These are phyloP conservation scores for Lasius fuliginosus DNA, from an alignment of 2,888 invertebrate species.

Conservation along the genomic window DNA sequence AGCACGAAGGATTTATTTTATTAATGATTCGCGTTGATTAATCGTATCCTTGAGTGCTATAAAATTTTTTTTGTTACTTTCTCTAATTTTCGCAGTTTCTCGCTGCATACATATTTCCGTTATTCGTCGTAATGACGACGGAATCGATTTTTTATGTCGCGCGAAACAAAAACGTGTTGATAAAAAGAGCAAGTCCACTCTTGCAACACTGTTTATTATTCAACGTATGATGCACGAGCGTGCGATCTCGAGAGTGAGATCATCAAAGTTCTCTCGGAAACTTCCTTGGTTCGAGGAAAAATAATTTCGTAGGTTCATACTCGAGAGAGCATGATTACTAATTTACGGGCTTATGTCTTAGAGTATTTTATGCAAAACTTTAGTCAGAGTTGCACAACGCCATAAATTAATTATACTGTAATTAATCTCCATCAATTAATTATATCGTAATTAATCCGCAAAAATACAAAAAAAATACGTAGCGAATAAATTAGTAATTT, in stretches of 20 bases:
- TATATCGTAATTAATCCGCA: background rate
- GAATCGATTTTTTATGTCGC: background rate
- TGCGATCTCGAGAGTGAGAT: slow-evolving; percentile 16
- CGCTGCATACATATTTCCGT: background rate
- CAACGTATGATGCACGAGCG: background rate
- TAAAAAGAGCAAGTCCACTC: background rate
- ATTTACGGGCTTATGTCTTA: slow-evolving; percentile 2
- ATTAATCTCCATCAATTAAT: background rate
- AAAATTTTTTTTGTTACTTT: background rate
- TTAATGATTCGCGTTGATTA: background rate
- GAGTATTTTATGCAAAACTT: background rate
- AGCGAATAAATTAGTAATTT: background rate
- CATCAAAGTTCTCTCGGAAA: slow-evolving; percentile 25
- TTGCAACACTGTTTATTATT: background rate
- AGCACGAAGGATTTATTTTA: background rate
- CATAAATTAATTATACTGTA: background rate
- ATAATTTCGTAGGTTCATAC: slow-evolving; percentile 14
- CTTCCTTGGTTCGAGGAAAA: slow-evolving; percentile 6
- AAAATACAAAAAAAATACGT: background rate
- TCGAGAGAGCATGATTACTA: background rate
- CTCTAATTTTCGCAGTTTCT: background rate
- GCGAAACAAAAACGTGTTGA: background rate
- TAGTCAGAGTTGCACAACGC: background rate
- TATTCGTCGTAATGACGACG: background rate
- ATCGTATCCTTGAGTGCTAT: background rate